A percentile compares a stretch with the other conserved stretches of the same genome.
These are phyloP conservation scores for Neostethus bicornis DNA, from an alignment of 2,797 vertebrate genomes.

Conservation along the genomic window DNA sequence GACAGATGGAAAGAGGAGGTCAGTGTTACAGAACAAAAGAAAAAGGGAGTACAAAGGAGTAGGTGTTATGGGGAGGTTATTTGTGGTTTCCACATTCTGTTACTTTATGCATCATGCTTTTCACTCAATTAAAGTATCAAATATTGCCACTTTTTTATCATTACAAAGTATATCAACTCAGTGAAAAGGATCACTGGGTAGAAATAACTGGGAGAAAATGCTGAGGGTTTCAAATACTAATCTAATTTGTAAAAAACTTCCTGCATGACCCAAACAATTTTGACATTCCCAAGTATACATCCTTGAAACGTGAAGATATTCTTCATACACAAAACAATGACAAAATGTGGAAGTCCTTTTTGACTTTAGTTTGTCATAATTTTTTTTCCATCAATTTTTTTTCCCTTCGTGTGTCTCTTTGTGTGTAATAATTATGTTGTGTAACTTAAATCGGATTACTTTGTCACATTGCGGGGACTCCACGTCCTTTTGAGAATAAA, in stretches of 20 bases:
- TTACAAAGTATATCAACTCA: too few species aligned
- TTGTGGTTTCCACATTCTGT: conserved; percentile 11
- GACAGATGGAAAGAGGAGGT: conserved; percentile 32
- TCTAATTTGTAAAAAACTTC: conserved; percentile 22
- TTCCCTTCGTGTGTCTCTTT: background rate
- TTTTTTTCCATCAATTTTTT: background rate
- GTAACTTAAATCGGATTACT: conserved; percentile 10
- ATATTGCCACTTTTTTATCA: background rate
- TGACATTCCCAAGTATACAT: conserved; percentile 42
- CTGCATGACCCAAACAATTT: conserved; percentile 31
- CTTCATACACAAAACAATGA: background rate
- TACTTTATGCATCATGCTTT: conserved; percentile 1
- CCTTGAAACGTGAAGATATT: conserved; percentile 11
- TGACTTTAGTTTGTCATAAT: background rate
- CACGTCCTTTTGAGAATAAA: background rate
- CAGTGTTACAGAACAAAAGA: conserved; percentile 17
- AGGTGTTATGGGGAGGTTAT: conserved; percentile 3
- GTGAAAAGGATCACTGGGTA: background rate
- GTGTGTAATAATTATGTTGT: background rate
- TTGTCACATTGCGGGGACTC: conserved; percentile 2
- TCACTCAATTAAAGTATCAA: conserved; percentile 16
- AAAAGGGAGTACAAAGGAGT: conserved; percentile 8
- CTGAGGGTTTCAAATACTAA: conserved; percentile 10
- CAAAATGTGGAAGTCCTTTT: conserved; percentile 3
- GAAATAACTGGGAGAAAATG: conserved; percentile 10